phyloP scores from a whole-genome alignment of 2,113 vertebrate species.

The Datnioides undecimradiatus region DNA sequence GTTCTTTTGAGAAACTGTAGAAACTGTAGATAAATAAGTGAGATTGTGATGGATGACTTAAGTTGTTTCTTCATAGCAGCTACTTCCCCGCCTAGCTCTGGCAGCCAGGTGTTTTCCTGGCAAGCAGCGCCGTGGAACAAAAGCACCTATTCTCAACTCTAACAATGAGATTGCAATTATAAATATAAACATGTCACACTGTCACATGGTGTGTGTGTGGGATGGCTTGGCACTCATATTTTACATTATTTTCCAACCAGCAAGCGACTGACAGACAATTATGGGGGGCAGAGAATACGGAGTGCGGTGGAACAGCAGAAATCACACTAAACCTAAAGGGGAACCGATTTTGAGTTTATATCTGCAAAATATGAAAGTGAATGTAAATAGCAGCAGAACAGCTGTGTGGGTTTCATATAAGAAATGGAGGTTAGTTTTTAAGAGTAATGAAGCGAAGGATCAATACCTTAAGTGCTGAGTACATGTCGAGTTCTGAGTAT shows the following conservation, averaged over 20 bases:
- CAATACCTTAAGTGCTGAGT: not conserved
- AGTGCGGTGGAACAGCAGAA: not conserved
- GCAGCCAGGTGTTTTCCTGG: not conserved
- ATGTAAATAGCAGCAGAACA: not conserved
- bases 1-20: not conserved
- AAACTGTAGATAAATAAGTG: not conserved
- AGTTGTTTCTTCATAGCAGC: not conserved
- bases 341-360: not conserved
- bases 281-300: not conserved
- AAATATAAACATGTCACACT: conserved; percentile 7
- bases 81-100: not conserved
- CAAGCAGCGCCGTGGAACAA: not conserved
- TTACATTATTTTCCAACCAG: conserved; percentile 13
- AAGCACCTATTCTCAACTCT: not conserved
- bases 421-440: too few species aligned
- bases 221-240: not conserved
- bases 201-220: not conserved
- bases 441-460: not conserved
- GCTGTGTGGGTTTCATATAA: not conserved
- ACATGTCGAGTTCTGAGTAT: not conserved
- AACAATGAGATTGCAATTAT: conserved; percentile 9
- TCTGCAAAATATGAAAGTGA: not conserved
- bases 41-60: not conserved
- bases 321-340: not conserved
- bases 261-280: conserved; percentile 12